A percentile compares a stretch with the other conserved stretches of the same genome.
phyloP scores from a whole-genome alignment of 2,888 invertebrate species.

The Cryptus armator region DNA sequence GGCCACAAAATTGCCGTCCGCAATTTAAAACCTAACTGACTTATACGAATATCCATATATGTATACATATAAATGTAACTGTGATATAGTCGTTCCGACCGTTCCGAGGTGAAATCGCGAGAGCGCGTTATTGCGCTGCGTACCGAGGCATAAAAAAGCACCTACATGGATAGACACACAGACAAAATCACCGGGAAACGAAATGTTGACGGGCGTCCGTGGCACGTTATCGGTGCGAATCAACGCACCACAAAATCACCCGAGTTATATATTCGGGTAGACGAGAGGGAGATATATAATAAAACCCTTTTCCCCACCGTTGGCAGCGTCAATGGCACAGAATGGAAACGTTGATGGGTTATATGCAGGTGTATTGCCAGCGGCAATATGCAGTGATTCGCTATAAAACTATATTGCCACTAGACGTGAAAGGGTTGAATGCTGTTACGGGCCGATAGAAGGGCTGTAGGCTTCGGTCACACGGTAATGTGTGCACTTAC shows the following conservation, averaged over 20 bases:
- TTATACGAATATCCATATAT: constrained; percentile 5
- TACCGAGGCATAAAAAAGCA: constrained; percentile 19
- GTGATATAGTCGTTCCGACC: neutral
- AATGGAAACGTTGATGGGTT: neutral
- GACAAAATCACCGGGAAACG: neutral
- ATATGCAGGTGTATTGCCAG: neutral
- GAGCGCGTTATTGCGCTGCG: constrained; percentile 40
- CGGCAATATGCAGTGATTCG: neutral
- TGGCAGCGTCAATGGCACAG: neutral
- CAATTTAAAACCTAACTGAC: constrained; percentile 32
- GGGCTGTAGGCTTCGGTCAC: neutral
- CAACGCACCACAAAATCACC: constrained; percentile 29
- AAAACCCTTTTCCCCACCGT: neutral
- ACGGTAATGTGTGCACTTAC: neutral
- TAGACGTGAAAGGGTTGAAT: neutral
- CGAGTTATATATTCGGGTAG: neutral
- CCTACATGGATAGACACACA: neutral
- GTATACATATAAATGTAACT: constrained; percentile 12
- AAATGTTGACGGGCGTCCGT: constrained; percentile 26
- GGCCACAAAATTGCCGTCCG: constrained; percentile 50
- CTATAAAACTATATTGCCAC: neutral
- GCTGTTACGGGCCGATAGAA: neutral
- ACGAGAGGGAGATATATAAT: constrained; percentile 5
- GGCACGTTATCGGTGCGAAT: constrained; percentile 29
- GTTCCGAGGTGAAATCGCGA: constrained; percentile 21